Conservation (phyloP, 2,797 vertebrate genomes). For the Danio aesculapii region DNA sequence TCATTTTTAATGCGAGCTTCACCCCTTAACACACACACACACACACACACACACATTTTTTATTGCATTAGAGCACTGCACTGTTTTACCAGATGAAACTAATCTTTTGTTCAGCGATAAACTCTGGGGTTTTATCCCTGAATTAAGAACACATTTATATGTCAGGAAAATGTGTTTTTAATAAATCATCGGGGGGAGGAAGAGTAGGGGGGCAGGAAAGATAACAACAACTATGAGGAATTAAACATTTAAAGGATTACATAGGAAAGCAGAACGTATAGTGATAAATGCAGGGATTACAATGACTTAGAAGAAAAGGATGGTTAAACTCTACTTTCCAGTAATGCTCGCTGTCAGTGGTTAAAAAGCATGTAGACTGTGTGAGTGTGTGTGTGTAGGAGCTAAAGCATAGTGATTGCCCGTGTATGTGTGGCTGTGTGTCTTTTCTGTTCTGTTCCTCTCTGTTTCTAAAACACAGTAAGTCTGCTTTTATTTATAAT, state of each 20-base stretch:
- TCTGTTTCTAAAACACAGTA: slow-evolving; percentile 68
- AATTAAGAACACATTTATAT: slow-evolving; percentile 81
- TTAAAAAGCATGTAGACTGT: slow-evolving; percentile 55
- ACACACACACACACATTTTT: slow-evolving; percentile 59
- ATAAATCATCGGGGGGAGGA: slow-evolving; percentile 74
- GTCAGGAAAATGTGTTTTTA: slow-evolving; percentile 78
- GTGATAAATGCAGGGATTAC: slow-evolving; percentile 85
- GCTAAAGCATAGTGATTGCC: slow-evolving; percentile 30
- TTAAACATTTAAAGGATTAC: slow-evolving; percentile 85
- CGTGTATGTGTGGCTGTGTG: slow-evolving; percentile 48
- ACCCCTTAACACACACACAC: slow-evolving; percentile 15
- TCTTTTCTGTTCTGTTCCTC: slow-evolving; percentile 72
- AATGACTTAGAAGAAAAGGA: slow-evolving; percentile 83
- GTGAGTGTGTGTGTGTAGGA: slow-evolving; percentile 48
- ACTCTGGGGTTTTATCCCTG: slow-evolving; percentile 69
- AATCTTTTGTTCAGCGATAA: slow-evolving; percentile 82
- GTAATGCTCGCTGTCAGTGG: slow-evolving; percentile 81
- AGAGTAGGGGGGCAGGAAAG: slow-evolving; percentile 61
- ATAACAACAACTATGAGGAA: slow-evolving; percentile 83
- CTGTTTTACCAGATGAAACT: slow-evolving; percentile 76
- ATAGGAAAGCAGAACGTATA: slow-evolving; percentile 81
- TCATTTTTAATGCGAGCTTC: slow-evolving; percentile 72
- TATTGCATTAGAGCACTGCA: slow-evolving; percentile 73
- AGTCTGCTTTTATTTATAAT: slow-evolving; percentile 55
- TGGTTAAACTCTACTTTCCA: slow-evolving; percentile 82